Conservation (phyloP, 2,888 invertebrate genomes). For the Meganola albula region DNA sequence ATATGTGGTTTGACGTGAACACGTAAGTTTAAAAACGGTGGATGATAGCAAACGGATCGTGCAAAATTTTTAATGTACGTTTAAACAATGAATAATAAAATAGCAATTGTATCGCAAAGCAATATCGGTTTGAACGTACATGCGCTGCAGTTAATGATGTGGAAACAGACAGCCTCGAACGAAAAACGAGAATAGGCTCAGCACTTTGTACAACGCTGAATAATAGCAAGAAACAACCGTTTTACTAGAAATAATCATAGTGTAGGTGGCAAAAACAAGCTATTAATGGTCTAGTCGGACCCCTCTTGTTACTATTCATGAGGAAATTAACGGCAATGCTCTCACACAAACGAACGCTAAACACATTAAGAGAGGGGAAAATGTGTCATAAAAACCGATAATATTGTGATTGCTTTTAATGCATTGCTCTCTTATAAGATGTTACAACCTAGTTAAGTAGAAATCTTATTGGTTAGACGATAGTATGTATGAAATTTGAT, state of each 20-base stretch:
- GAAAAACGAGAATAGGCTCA: slow-evolving; percentile 49
- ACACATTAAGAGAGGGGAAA: slow-evolving; percentile 32
- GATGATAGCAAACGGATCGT: slow-evolving; percentile 27
- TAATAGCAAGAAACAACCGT: slow-evolving; percentile 63
- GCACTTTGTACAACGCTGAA: slow-evolving; percentile 64
- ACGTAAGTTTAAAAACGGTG: slow-evolving; percentile 9
- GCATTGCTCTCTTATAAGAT: not conserved
- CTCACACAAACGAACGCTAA: slow-evolving; percentile 35
- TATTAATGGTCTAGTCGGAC: slow-evolving; percentile 54
- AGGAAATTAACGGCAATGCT: slow-evolving; percentile 55
- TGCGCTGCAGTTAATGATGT: slow-evolving; percentile 48
- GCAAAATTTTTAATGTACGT: slow-evolving; percentile 27
- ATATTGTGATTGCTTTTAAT: slow-evolving; percentile 28
- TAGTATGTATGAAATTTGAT: slow-evolving; percentile 1
- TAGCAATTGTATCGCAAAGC: slow-evolving; percentile 22
- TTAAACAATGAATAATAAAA: slow-evolving; percentile 35
- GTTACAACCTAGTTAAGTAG: no score
- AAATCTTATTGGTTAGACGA: slow-evolving; percentile 15
- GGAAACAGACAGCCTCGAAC: slow-evolving; percentile 49
- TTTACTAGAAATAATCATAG: slow-evolving; percentile 69
- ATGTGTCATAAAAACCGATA: slow-evolving; percentile 27
- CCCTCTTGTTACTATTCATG: slow-evolving; percentile 64
- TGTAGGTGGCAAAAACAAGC: slow-evolving; percentile 63
- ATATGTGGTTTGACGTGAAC: slow-evolving; percentile 6
- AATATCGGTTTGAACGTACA: slow-evolving; percentile 29